Conservation (phyloP, 1,140 invertebrate species). For the Plutomurus gul region DNA sequence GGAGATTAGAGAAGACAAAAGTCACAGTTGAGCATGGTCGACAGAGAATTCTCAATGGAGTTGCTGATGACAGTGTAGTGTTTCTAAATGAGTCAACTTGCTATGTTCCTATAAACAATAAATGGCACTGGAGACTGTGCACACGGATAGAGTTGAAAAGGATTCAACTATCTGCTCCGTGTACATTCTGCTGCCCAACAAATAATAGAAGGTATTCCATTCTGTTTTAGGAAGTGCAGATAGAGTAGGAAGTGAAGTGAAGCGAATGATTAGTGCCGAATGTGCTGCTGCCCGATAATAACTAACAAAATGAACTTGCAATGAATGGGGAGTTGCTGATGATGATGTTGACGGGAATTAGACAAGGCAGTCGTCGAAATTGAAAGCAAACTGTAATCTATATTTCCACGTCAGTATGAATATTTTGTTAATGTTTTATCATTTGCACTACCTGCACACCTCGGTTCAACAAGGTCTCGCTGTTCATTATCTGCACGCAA, state of each 20-base stretch:
- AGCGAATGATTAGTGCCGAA: slow-evolving; percentile 27
- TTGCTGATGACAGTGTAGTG: neutral
- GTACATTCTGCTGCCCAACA: neutral
- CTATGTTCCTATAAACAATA: too few relatives aligned
- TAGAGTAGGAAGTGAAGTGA: neutral
- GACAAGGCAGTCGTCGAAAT: too few relatives aligned
- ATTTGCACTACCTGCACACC: too few relatives aligned
- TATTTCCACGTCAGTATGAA: too few relatives aligned
- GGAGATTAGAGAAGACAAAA: slow-evolving; percentile 11
- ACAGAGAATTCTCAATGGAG: slow-evolving; percentile 3
- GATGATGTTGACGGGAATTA: too few relatives aligned
- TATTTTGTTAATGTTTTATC: too few relatives aligned
- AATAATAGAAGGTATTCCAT: neutral
- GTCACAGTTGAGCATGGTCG: neutral
- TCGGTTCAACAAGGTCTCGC: too few relatives aligned
- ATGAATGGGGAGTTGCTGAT: neutral
- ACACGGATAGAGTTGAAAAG: too few relatives aligned
- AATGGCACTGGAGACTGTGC: too few relatives aligned
- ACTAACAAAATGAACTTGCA: neutral
- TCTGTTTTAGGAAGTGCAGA: neutral
- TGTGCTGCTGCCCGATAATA: neutral
- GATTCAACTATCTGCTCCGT: slow-evolving; percentile 11
- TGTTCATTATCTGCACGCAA: too few relatives aligned
- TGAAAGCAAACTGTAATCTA: too few relatives aligned
- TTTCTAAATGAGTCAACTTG: slow-evolving; percentile 2